Base-by-base conservation (phyloP, 2,888 invertebrate species). In the Temnothorax unifasciatus region DNA sequence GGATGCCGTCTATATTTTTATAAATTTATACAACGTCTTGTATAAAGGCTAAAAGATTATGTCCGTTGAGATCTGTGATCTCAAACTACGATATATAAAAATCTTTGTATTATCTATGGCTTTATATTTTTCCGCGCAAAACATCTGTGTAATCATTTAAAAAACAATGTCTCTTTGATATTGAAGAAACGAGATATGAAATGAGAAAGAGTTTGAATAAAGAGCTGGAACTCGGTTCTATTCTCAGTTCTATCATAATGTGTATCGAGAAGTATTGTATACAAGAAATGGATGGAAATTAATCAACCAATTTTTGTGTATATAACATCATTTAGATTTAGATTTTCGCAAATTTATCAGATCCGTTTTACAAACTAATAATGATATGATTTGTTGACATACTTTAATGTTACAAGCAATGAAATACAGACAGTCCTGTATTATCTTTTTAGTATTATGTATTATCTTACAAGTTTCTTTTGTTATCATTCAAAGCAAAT, bases 41-140 rank as follows among this genome's bases (percentile, higher is more conserved):
- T 44, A 13, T 66, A 77, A 57, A 57, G 41, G 13, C 1, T 29
- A 52, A 64, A 63, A 76, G 61, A 52, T 66, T 66, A 54, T 8
- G 9, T 41, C 18, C 4, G 13, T 66, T 66, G 15, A 63, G 3
- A 63, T 52, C 21, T 64, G 66, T 29, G 25, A 63, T 25, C 25
- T 64, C 18, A 64, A 76, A 64, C 13, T 52, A 15, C 52, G 38
- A 64, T 21, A 21, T 21, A 61, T 50, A 47, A 25, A 54, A 29
- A 64, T 38, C 50, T 66, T 41, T 25, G 3, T 54, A 54, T 76
- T 25, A 52, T 52, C 25, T 50, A 44, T 18, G n/a, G 3, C 5
- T 4, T 54, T 25, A 63, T 63, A 76, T 54, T 25, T 76, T 66
- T 66, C 1, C 13, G 13, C 29, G 13, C 2, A n/a, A 41, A 64